phyloP scores from a whole-genome alignment of 2,113 vertebrate species.

The Myotis yumanensis region DNA sequence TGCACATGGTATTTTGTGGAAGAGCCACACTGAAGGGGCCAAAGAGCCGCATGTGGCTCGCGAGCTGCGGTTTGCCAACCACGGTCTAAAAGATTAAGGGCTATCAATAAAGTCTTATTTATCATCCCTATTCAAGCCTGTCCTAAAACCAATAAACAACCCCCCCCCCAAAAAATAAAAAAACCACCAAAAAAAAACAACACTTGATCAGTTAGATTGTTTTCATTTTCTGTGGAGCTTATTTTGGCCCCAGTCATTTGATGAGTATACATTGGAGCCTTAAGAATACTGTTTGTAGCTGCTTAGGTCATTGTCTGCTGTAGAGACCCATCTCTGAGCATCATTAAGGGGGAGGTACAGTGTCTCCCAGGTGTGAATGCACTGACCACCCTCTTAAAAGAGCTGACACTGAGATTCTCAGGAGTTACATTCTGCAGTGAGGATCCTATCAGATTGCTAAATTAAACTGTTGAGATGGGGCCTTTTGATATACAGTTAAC shows the following conservation, averaged over 20 bases:
- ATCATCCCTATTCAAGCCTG: neutral
- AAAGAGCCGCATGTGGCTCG: too few relatives aligned
- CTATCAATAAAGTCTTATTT: neutral
- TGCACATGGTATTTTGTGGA: too few relatives aligned
- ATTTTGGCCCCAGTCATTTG: neutral
- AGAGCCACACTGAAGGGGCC: too few relatives aligned
- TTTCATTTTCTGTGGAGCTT: neutral
- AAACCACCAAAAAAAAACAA: neutral
- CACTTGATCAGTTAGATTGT: neutral
- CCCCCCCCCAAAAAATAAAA: too few relatives aligned
- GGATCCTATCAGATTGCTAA: conserved; percentile 65
- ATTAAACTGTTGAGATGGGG: conserved; percentile 25
- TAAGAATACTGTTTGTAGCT: neutral
- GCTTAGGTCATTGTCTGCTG: neutral
- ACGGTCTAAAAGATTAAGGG: neutral
- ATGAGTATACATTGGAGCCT: neutral
- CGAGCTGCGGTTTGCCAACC: too few relatives aligned
- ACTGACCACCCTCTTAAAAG: neutral
- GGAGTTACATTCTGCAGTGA: conserved; percentile 56
- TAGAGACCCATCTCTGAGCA: neutral
- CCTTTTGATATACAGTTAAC: conserved; percentile 73
- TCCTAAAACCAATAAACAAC: neutral
- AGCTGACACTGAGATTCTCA: conserved; percentile 58
- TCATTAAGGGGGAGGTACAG: neutral
- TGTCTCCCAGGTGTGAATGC: neutral